Conservation (phyloP, 2,888 invertebrate species). For the Acrobasis repandana region DNA sequence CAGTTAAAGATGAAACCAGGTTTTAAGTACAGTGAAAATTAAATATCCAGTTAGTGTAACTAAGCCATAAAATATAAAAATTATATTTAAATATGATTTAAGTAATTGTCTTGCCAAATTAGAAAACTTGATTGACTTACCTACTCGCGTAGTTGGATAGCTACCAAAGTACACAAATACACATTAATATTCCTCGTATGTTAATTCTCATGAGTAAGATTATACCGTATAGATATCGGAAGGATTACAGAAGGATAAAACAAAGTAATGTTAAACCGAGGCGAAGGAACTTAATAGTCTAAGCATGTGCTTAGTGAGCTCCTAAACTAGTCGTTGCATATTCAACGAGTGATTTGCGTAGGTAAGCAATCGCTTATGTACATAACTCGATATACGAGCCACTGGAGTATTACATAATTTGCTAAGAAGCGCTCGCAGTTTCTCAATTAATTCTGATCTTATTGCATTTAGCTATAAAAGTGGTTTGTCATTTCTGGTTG, state of each 20-base stretch:
- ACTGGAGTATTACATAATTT: constrained; percentile 37
- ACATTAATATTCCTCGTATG: constrained; percentile 2
- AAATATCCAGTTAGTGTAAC: too few species aligned
- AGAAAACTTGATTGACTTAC: background rate
- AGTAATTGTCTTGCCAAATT: background rate
- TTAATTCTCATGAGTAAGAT: constrained; percentile 21
- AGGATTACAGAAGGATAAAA: constrained; percentile 43
- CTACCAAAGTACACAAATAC: background rate
- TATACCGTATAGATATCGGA: constrained; percentile 35
- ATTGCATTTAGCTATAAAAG: background rate
- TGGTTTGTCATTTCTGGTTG: too few species aligned
- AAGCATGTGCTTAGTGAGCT: constrained; percentile 78
- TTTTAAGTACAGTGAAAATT: too few species aligned
- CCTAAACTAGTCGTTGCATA: constrained; percentile 79
- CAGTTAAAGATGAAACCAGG: too few species aligned
- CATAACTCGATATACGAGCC: constrained; percentile 59
- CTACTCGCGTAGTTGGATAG: background rate
- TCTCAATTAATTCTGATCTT: background rate
- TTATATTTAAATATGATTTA: too few species aligned
- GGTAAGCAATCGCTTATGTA: constrained; percentile 78
- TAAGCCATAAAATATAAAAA: too few species aligned
- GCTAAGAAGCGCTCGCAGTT: constrained; percentile 19
- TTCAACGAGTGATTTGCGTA: constrained; percentile 82
- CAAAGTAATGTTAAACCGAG: constrained; percentile 52
- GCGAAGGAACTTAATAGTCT: constrained; percentile 76